Evolutionary conservation across 1,140 invertebrate species (phyloP).

Genomic region (Cephus cinctus): DNA sequence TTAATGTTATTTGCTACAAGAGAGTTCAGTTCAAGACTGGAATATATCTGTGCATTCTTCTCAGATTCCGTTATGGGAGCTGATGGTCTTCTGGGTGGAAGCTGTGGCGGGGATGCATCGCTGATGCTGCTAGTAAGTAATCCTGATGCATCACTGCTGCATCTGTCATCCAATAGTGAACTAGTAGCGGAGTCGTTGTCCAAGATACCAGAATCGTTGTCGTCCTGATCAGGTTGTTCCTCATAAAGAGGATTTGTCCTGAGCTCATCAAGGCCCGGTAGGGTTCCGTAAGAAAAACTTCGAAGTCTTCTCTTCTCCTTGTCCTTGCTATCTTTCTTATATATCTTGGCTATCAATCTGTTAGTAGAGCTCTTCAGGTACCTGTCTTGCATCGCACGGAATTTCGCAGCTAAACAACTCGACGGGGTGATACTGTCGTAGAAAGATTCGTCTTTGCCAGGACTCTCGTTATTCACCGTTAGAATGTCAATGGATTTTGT

Average conservation of each 20-base stretch:
- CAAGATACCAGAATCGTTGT: constrained; percentile 74
- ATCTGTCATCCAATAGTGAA: constrained; percentile 65
- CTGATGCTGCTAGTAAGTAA: constrained; percentile 45
- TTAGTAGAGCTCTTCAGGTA: constrained; percentile 70
- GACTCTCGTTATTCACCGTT: too few relatives aligned
- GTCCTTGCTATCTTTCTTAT: constrained; percentile 57
- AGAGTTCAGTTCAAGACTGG: constrained; percentile 49
- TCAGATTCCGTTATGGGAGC: constrained; percentile 23
- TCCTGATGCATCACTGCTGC: constrained; percentile 61
- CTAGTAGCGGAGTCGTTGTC: constrained; percentile 71
- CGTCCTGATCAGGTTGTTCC: constrained; percentile 63
- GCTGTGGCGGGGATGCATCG: constrained; percentile 40
- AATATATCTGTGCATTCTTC: constrained; percentile 46
- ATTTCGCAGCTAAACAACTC: constrained; percentile 65
- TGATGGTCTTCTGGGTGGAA: constrained; percentile 37
- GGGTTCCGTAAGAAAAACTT: constrained; percentile 74
- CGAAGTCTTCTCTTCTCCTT: constrained; percentile 63
- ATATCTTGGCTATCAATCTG: constrained; percentile 68
- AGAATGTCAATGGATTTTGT: too few relatives aligned
- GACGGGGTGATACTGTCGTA: constrained; percentile 56
- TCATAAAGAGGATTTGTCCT: constrained; percentile 64
- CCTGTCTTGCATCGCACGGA: constrained; percentile 68
- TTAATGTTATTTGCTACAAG: constrained; percentile 34
- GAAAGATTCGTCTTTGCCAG: constrained; percentile 24
- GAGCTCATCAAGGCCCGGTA: constrained; percentile 72